Evolutionary conservation across 1,140 invertebrate genomes (phyloP).

Genomic region (Ceratosolen fusciceps): DNA sequence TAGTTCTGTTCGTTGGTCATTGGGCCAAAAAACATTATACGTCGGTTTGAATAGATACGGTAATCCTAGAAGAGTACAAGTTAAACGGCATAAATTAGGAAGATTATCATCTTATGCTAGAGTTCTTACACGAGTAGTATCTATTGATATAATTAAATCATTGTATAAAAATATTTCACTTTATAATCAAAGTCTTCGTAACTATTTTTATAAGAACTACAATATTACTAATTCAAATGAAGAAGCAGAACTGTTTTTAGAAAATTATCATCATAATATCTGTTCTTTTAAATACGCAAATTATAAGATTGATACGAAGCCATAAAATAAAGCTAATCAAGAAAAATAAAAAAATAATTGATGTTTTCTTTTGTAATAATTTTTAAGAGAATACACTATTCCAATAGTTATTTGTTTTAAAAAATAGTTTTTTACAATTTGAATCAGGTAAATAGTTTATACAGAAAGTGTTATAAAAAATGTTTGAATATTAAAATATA

Average conservation of each 20-base stretch:
- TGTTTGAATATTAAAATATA: too few relatives aligned
- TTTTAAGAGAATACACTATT: too few relatives aligned
- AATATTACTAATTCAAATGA: neutral
- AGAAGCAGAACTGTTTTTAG: neutral
- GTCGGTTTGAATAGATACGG: slow-evolving; percentile 82
- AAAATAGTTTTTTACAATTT: too few relatives aligned
- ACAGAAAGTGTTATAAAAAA: too few relatives aligned
- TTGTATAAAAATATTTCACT: slow-evolving; percentile 14
- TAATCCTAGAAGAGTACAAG: slow-evolving; percentile 78
- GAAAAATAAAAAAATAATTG: neutral
- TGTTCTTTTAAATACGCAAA: neutral
- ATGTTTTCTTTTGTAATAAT: too few relatives aligned
- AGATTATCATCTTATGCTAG: slow-evolving; percentile 80
- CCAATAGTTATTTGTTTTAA: too few relatives aligned
- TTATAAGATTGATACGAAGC: neutral
- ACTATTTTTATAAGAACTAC: neutral
- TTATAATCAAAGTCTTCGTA: neutral
- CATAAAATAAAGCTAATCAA: neutral
- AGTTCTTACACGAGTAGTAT: slow-evolving; percentile 77
- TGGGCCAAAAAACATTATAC: slow-evolving; percentile 79
- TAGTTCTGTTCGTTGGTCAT: slow-evolving; percentile 82
- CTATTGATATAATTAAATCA: slow-evolving; percentile 65
- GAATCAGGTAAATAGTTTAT: too few relatives aligned
- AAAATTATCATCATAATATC: neutral
- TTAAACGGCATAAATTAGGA: slow-evolving; percentile 79